Evolutionary conservation across 2,113 vertebrate genomes (phyloP).

Genomic region (Psilopsiagon aurifrons): DNA sequence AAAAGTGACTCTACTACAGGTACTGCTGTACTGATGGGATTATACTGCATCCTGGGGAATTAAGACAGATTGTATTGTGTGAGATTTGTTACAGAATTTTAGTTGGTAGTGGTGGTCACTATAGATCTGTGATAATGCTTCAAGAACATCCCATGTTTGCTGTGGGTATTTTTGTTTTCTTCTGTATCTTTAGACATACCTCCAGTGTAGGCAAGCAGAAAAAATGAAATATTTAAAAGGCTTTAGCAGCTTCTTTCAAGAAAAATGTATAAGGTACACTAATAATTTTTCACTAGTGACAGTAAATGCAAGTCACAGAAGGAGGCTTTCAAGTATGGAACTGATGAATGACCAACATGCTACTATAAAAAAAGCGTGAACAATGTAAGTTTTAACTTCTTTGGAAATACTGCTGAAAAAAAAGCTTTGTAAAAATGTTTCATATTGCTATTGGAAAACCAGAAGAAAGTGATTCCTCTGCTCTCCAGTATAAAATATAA

Average conservation of each 20-base stretch:
- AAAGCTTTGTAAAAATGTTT: neutral
- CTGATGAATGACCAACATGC: neutral
- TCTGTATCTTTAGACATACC: neutral
- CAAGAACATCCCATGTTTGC: neutral
- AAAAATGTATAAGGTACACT: neutral
- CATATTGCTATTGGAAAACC: neutral
- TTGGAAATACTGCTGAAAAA: neutral
- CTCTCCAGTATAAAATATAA: neutral
- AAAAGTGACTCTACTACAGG: neutral
- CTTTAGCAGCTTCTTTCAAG: neutral
- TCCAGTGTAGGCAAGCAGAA: neutral
- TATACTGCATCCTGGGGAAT: neutral
- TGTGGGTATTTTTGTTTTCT: neutral
- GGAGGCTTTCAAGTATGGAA: neutral
- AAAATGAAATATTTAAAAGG: neutral
- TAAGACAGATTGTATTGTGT: neutral
- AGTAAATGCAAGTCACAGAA: neutral
- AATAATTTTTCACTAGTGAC: neutral
- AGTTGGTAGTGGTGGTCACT: neutral
- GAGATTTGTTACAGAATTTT: neutral
- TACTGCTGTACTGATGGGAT: neutral
- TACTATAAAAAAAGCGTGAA: neutral
- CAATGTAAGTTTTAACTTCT: neutral
- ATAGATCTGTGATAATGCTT: neutral
- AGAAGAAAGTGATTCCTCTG: neutral